Conservation (phyloP, 2,888 invertebrate genomes). For the Agriopis leucophaearia region DNA sequence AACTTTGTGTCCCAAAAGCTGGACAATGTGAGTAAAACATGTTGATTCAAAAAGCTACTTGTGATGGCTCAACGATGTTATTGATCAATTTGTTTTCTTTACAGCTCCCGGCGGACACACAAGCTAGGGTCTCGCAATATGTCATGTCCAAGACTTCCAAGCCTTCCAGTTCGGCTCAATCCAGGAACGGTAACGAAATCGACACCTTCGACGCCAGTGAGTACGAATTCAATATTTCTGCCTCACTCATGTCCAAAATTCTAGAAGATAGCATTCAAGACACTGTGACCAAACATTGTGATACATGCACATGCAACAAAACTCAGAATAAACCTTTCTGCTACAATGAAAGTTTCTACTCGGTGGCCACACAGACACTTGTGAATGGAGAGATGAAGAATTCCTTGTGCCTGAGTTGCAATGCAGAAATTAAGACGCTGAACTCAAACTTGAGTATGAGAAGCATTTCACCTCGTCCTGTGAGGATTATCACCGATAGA, state of each 20-base stretch:
- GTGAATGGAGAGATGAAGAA: slow-evolving; percentile 80
- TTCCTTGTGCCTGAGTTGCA: slow-evolving; percentile 87
- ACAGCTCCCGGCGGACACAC: slow-evolving; percentile 96
- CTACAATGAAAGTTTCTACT: slow-evolving; percentile 85
- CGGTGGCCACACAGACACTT: slow-evolving; percentile 88
- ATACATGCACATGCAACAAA: slow-evolving; percentile 92
- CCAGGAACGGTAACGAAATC: slow-evolving; percentile 71
- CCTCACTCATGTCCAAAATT: slow-evolving; percentile 96
- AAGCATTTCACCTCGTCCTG: slow-evolving; percentile 68
- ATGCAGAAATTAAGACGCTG: slow-evolving; percentile 82
- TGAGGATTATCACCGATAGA: slow-evolving; percentile 64
- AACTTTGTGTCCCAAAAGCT: slow-evolving; percentile 97
- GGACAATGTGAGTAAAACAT: slow-evolving; percentile 90
- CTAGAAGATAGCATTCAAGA: slow-evolving; percentile 95
- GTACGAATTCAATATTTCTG: slow-evolving; percentile 91
- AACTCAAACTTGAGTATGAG: slow-evolving; percentile 76
- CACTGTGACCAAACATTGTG: slow-evolving; percentile 92
- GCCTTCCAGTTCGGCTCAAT: slow-evolving; percentile 75
- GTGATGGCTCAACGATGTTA: slow-evolving; percentile 2
- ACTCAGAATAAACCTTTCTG: slow-evolving; percentile 82
- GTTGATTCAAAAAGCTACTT: slow-evolving; percentile 16
- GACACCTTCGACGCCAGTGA: slow-evolving; percentile 87
- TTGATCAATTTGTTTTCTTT: slow-evolving; percentile 54
- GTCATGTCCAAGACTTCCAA: slow-evolving; percentile 87
- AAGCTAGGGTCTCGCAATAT: slow-evolving; percentile 94